A percentile compares a stretch with the other conserved stretches of the same genome.
Conservation (phyloP, 2,888 invertebrate species). For the Thelaira solivaga region DNA sequence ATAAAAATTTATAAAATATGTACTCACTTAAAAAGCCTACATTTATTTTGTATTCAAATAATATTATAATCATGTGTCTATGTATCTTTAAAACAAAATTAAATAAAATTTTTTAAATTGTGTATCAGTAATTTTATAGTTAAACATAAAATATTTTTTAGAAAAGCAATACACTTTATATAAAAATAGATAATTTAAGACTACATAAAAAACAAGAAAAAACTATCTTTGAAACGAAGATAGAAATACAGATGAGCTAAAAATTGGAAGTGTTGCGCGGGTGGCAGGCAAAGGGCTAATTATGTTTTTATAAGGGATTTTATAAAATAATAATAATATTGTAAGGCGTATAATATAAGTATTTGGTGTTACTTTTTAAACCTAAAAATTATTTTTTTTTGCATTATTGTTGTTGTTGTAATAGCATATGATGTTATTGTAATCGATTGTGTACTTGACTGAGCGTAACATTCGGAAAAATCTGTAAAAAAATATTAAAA, state of each 20-base stretch:
- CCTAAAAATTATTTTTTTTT: constrained; percentile 30
- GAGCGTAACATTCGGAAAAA: constrained; percentile 71
- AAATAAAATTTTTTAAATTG: too few relatives aligned
- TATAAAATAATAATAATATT: not conserved
- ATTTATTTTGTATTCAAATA: too few relatives aligned
- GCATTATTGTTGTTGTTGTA: constrained; percentile 53
- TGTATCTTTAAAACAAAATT: too few relatives aligned
- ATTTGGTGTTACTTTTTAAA: constrained; percentile 36
- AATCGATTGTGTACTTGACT: constrained; percentile 68
- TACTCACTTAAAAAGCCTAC: too few relatives aligned
- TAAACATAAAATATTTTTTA: not conserved
- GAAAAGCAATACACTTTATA: not conserved
- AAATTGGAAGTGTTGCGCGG: not conserved
- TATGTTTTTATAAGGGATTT: too few relatives aligned
- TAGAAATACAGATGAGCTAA: not conserved
- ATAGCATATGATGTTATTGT: constrained; percentile 66
- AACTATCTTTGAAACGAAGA: constrained; percentile 6
- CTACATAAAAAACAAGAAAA: not conserved
- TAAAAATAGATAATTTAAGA: not conserved
- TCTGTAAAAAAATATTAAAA: constrained; percentile 67
- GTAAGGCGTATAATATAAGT: too few relatives aligned
- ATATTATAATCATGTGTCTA: too few relatives aligned
- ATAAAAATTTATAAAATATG: too few relatives aligned
- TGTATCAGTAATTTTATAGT: too few relatives aligned
- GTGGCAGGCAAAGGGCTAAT: not conserved